Percentiles rank a stretch among this genome's conserved stretches.
Conservation (phyloP, 2,113 vertebrate genomes). For the Motacilla tschutschensis region DNA sequence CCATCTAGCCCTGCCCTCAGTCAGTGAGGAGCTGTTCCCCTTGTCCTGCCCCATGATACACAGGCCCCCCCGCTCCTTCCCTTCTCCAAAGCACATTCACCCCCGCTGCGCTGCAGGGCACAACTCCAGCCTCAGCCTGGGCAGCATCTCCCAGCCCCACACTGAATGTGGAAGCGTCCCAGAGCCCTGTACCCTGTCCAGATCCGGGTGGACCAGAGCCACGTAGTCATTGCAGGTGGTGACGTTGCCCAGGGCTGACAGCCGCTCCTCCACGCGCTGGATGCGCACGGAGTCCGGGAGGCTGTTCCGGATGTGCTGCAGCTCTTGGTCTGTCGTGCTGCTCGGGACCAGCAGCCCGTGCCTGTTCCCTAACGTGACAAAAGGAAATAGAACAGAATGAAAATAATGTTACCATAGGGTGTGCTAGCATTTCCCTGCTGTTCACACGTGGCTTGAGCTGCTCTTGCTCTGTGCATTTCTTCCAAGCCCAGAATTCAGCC, state of each 20-base stretch:
- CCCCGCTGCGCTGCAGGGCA: not conserved
- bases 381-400: not conserved
- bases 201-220: constrained; percentile 92
- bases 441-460: fast-evolving
- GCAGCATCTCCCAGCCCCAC: not conserved
- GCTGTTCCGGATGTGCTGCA: constrained; percentile 92
- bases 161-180: fast-evolving
- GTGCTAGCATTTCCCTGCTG: not conserved
- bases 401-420: fast-evolving
- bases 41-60: not conserved
- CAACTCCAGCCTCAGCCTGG: not conserved
- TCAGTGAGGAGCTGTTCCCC: not conserved
- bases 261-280: constrained; percentile 90
- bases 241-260: constrained; percentile 94
- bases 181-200: constrained; percentile 83
- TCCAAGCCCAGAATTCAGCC: not conserved
- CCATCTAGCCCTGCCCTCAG: not conserved
- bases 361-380: constrained; percentile 81
- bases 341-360: constrained; percentile 92
- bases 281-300: constrained; percentile 87
- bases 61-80: not conserved
- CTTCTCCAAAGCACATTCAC: not conserved
- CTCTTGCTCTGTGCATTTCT: too few relatives aligned
- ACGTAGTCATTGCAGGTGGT: constrained; percentile 96
- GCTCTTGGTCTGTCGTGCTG: constrained; percentile 95